Evolutionary conservation across 2,888 invertebrate genomes (phyloP).

Genomic region (Heliconius ethilla): DNA sequence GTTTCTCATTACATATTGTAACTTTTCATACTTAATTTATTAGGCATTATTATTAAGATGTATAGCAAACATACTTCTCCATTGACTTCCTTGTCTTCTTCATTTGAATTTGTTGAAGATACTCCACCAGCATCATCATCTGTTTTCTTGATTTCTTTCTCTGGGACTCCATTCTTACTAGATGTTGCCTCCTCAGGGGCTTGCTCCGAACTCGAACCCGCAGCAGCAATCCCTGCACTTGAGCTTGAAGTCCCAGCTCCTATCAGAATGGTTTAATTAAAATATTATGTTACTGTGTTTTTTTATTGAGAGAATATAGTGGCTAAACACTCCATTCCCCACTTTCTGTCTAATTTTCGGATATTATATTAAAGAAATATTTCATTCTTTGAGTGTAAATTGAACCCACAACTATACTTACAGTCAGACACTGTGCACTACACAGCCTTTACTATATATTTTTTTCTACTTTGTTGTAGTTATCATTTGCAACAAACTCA

Average conservation of each 20-base stretch:
- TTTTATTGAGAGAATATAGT: not conserved
- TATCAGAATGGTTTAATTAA: conserved; percentile 34
- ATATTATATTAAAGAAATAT: not conserved
- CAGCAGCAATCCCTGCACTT: conserved; percentile 64
- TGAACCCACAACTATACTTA: too few relatives aligned
- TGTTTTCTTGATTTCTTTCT: conserved; percentile 52
- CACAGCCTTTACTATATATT: too few relatives aligned
- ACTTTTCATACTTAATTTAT: not conserved
- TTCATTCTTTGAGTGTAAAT: not conserved
- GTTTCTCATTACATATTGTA: not conserved
- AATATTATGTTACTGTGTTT: not conserved
- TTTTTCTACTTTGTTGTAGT: too few relatives aligned
- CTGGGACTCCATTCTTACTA: conserved; percentile 62
- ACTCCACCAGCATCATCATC: conserved; percentile 76
- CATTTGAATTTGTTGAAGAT: conserved; percentile 74
- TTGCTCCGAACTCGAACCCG: conserved; percentile 69
- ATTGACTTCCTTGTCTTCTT: conserved; percentile 71
- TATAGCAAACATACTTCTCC: conserved; percentile 63
- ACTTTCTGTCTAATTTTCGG: not conserved
- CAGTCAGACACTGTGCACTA: too few relatives aligned
- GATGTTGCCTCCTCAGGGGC: conserved; percentile 61
- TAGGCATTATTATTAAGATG: not conserved
- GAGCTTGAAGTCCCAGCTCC: conserved; percentile 65
- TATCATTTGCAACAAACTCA: too few relatives aligned
- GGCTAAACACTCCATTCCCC: not conserved